A percentile compares a stretch with the other conserved stretches of the same genome.
These are phyloP conservation scores for Hypotaenidia okinawae DNA, from an alignment of 2,797 vertebrate species.

Conservation along the genomic window DNA sequence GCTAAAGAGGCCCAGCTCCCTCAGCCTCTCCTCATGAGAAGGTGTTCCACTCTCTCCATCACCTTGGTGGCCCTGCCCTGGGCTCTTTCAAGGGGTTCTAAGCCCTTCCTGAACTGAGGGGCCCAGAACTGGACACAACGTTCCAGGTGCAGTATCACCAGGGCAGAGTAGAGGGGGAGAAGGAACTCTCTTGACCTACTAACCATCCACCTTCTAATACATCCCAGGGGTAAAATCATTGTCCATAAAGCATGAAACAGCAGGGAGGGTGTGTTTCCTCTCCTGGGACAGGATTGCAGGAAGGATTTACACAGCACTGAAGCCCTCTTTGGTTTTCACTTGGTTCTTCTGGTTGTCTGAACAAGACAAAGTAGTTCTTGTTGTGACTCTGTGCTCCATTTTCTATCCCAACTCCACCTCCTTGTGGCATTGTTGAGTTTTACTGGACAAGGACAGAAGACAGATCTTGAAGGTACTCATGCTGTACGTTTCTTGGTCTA, in stretches of 20 bases:
- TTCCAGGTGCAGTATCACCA: no score
- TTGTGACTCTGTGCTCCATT: not conserved
- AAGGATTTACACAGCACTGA: not conserved
- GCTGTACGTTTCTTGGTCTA: not conserved
- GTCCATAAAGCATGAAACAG: not conserved
- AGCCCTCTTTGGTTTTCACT: not conserved
- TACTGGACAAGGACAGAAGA: not conserved
- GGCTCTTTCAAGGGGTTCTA: no score
- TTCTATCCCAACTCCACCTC: not conserved
- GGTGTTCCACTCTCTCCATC: no score
- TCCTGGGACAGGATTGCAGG: not conserved
- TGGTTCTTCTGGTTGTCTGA: not conserved
- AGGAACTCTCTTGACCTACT: no score
- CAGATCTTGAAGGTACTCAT: not conserved
- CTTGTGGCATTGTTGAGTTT: not conserved
- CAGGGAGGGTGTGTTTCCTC: not conserved
- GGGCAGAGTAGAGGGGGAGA: no score
- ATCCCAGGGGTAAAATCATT: not conserved
- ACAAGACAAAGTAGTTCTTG: not conserved
- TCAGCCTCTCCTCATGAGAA: no score
- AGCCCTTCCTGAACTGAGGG: no score
- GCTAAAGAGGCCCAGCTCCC: no score
- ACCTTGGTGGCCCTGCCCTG: no score
- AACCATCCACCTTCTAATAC: no score
- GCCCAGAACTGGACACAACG: no score